These are phyloP conservation scores for Axis porcinus DNA, from an alignment of 2,113 vertebrate species.

Conservation along the genomic window DNA sequence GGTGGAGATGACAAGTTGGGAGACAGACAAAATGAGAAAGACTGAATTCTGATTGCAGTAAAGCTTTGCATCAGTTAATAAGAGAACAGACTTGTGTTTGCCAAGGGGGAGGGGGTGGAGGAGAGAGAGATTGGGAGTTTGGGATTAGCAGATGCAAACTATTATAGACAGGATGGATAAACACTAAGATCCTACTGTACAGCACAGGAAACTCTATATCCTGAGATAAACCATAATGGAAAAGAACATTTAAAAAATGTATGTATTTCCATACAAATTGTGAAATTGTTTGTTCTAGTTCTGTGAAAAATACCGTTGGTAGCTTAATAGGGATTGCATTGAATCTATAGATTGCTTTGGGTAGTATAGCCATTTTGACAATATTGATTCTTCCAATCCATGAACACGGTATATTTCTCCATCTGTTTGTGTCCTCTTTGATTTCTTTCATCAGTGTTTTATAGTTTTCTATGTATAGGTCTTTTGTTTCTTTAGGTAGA, in stretches of 20 bases:
- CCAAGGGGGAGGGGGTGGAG: background rate
- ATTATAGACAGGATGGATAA: background rate
- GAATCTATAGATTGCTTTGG: too few species aligned
- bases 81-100: background rate
- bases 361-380: too few species aligned
- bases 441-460: too few species aligned
- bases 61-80: background rate
- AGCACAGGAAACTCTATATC: background rate
- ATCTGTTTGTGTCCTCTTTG: too few species aligned
- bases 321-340: too few species aligned
- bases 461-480: too few species aligned
- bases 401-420: too few species aligned
- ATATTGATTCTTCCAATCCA: too few species aligned
- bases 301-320: too few species aligned
- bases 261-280: background rate
- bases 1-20: rapidly evolving
- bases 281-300: too few species aligned
- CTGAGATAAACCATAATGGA: background rate
- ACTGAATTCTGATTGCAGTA: background rate
- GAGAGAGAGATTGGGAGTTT: background rate
- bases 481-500: too few species aligned
- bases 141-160: background rate
- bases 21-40: too few species aligned
- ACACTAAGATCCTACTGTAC: background rate
- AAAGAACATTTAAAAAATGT: background rate